Base-by-base conservation (phyloP, 2,797 vertebrate genomes). In the Prunella strophiata region DNA sequence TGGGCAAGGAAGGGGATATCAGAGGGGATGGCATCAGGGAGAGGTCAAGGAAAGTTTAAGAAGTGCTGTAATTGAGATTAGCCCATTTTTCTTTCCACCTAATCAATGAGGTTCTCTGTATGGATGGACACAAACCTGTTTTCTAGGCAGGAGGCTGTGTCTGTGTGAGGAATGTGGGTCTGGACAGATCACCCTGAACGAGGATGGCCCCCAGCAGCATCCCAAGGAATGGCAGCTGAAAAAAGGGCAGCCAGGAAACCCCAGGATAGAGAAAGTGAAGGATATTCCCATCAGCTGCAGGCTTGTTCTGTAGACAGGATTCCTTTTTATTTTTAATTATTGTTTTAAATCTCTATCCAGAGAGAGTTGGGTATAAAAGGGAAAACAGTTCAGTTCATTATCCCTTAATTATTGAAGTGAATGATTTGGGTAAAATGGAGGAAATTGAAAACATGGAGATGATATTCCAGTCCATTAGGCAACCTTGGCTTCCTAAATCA, bases 401-500 rank as follows among this genome's bases (percentile, higher is more conserved):
- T 98, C 92, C 94, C 96, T 98, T 98, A 98, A 98, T 98, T 97
- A 98, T 90, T 93, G 90, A 97, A 97, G 92, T 91, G 96, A 97
- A 97, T 93, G 95, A 97, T 97, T 97, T 93, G 80, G 74, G 86
- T 91, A 91, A 96, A 96, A 96, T 89, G 78, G 95, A 89, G 85
- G 95, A 96, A 95, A 93, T 88, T 36, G 67, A 97, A 97, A 97
- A 97, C 96, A 97, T 55, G 79, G 93, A 96, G 94, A 96, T 97
- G 97, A 95, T 96, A 97, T 98, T 97, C 95, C 96, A 97, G 94
- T 94, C 97, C 97, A 98, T 97, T 97, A 98, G 96, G 97, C 96
- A 97, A 96, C 93, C 85, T 95, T 94, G 94, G 91, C 97, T 95
- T 96, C 87, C 89, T 94, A 92, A 76, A 88, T 94, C 80, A 79